Conservation (phyloP, 2,888 invertebrate species). For the Oxycera nigricornis region DNA sequence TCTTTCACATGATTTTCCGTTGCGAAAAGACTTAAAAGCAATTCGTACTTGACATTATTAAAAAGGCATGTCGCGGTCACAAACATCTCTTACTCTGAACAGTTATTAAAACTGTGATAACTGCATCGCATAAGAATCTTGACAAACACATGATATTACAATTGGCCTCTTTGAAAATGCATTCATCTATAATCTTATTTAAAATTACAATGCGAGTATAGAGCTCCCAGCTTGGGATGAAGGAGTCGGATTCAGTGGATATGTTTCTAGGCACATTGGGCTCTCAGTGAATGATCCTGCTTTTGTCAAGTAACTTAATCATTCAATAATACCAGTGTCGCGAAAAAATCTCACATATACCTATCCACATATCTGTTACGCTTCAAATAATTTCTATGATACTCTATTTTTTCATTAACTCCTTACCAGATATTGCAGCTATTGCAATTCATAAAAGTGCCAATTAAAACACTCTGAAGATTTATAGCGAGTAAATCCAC, state of each 20-base stretch:
- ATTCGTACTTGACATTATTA: neutral
- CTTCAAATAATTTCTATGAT: conserved; percentile 34
- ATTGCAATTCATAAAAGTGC: conserved; percentile 29
- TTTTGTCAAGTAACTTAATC: conserved; percentile 40
- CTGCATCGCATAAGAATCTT: conserved; percentile 11
- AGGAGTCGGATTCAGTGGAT: conserved; percentile 8
- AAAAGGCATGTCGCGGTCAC: conserved; percentile 3
- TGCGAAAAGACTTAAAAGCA: conserved; percentile 16
- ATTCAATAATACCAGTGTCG: conserved; percentile 30
- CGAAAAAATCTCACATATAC: neutral
- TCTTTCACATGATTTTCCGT: no score
- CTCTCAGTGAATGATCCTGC: conserved; percentile 8
- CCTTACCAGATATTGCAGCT: conserved; percentile 16
- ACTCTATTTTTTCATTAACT: conserved; percentile 32
- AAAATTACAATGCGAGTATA: conserved; percentile 15
- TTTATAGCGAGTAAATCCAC: neutral
- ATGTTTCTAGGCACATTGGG: neutral
- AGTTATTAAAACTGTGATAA: conserved; percentile 25
- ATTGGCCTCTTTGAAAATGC: conserved; percentile 37
- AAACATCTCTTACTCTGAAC: conserved; percentile 15
- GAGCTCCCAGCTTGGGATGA: neutral
- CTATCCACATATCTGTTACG: conserved; percentile 10
- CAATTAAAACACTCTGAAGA: conserved; percentile 41
- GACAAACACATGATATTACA: neutral
- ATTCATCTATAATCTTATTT: conserved; percentile 33